A percentile compares a stretch with the other conserved stretches of the same genome.
These are phyloP conservation scores for Engystomops pustulosus DNA, from an alignment of 2,113 vertebrate genomes.

Conservation along the genomic window DNA sequence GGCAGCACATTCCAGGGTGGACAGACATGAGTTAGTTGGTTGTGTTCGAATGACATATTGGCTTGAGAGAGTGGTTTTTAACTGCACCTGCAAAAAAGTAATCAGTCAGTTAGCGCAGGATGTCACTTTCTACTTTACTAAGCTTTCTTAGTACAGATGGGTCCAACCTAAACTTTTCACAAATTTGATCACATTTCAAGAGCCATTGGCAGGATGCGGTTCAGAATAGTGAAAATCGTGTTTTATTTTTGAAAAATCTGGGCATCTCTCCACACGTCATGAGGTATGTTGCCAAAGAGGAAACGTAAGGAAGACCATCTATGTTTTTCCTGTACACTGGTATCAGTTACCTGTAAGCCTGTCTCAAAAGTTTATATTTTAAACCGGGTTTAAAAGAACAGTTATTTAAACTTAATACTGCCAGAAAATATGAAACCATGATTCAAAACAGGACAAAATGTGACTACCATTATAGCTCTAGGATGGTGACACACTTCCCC, in stretches of 20 bases:
- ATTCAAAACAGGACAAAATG: neutral
- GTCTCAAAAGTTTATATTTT: no score
- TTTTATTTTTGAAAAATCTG: no score
- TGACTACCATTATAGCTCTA: neutral
- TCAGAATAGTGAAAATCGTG: no score
- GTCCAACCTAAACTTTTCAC: no score
- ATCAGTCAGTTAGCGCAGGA: neutral
- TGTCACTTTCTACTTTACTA: neutral
- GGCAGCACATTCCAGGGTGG: constrained; percentile 95
- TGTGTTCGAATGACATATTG: constrained; percentile 96
- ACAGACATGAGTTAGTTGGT: constrained; percentile 91
- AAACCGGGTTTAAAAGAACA: no score
- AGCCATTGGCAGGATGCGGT: no score
- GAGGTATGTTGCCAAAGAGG: no score
- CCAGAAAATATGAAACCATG: neutral
- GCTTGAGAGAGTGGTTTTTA: constrained; percentile 86
- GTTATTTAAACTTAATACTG: neutral
- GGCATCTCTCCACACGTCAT: no score
- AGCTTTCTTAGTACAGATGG: neutral
- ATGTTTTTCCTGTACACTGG: no score
- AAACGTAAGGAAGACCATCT: no score
- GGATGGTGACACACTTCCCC: neutral
- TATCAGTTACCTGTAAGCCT: neutral
- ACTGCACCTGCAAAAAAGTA: constrained; percentile 83
- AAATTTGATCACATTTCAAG: no score